Base-by-base conservation (phyloP, 2,113 vertebrate species). In the Lucifuga dentata region DNA sequence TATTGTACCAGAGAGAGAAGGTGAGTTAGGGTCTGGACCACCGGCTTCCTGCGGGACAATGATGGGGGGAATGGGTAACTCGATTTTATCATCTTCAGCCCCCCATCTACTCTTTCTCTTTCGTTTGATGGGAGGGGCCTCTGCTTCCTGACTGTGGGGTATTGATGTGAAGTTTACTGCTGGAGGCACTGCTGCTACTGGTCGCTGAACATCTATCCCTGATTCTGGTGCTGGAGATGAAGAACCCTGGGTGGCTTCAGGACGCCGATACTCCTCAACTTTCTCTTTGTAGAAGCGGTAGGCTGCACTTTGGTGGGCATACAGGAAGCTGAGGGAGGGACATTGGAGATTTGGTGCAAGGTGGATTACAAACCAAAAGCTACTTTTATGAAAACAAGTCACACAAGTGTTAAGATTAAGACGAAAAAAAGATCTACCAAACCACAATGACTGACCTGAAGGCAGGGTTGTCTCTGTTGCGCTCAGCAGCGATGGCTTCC, bases 91-190 rank as follows among this genome's bases (percentile, higher is more conserved):
- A 10, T 96, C 95, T 61, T 96, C 96, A 0, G 97, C 95, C 0
- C 97, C 98, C 98, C 98, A 99, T 16, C 98, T 89, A 84, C 98
- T 99, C 91, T 99, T 99, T 65, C 95, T 88, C 83, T 96, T 99
- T 73, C 94, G 94, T 67, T 99, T 99, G 1, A 86, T 73, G 11
- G 89, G 86, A 0, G 81, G 65, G 2, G 69, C 3, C 0, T 87
- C 29, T 4, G 74, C 39, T 5, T 78, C 76, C 17, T 83, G 61
- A 66, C 2, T 13, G 16, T 45, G 56, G 44, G 5, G 0, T 0
- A 69, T 50, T 39, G 81, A 86, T 2, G 79, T 74, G 0, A 43
- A 43, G 19, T 91, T 94, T 73, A 89, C 87, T 2, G 0, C 16
- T 39, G 75, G 53, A n/a, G 51, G 63, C 17, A 7, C 77, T 16